These are phyloP conservation scores for Spea multiplicata DNA, from an alignment of 2,113 vertebrate genomes.

Conservation along the genomic window DNA sequence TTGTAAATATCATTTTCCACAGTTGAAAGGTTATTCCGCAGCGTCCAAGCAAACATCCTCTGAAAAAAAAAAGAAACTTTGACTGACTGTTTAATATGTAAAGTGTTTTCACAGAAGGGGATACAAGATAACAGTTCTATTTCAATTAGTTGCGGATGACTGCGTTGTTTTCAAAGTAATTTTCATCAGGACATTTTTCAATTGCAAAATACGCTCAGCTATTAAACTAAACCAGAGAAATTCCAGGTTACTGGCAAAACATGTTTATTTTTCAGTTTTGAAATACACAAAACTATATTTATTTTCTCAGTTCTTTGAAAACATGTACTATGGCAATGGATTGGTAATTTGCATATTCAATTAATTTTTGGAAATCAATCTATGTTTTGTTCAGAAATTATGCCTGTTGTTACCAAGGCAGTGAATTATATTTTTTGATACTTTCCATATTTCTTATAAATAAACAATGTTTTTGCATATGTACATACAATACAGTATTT, in stretches of 20 bases:
- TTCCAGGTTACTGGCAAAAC: conserved; percentile 14
- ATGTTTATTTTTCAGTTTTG: conserved; percentile 16
- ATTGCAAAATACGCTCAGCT: conserved; percentile 43
- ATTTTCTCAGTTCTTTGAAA: not conserved
- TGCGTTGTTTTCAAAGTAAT: conserved; percentile 45
- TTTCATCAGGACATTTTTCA: conserved; percentile 48
- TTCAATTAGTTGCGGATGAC: conserved; percentile 49
- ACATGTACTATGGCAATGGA: not conserved
- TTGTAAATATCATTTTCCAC: conserved; percentile 27
- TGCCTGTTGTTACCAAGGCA: no score
- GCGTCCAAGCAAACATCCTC: conserved; percentile 11
- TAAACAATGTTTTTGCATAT: no score
- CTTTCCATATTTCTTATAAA: no score
- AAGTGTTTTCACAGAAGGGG: conserved; percentile 43
- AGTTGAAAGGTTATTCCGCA: not conserved
- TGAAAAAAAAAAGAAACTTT: conserved; percentile 2
- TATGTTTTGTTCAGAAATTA: no score
- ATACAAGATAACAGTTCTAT: conserved; percentile 46
- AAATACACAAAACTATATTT: not conserved
- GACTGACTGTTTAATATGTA: conserved; percentile 40
- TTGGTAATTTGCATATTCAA: not conserved
- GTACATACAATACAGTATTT: no score
- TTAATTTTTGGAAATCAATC: not conserved
- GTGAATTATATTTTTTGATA: no score
- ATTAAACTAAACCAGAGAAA: conserved; percentile 23